phyloP scores from a whole-genome alignment of 2,797 vertebrate species.

The Tympanoctomys barrerae region DNA sequence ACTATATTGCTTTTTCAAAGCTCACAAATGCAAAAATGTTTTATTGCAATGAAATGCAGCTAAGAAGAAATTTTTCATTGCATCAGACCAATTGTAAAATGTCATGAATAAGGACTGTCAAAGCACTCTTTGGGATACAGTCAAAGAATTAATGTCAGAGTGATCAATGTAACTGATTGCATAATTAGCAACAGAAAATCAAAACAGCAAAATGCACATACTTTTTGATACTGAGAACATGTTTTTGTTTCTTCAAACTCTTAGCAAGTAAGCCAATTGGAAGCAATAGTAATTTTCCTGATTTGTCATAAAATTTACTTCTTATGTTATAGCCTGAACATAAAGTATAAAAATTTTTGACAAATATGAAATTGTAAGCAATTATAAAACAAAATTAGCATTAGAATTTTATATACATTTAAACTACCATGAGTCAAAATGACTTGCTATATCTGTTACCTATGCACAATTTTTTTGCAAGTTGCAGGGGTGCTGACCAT shows the following conservation, averaged over 20 bases:
- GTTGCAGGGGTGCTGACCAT: background rate
- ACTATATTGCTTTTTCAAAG: slow-evolving; percentile 40
- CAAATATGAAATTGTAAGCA: background rate
- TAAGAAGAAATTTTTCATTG: slow-evolving; percentile 5
- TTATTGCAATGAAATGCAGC: slow-evolving; percentile 44
- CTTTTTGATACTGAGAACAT: slow-evolving; percentile 15
- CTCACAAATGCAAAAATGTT: background rate
- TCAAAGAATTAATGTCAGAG: slow-evolving; percentile 4
- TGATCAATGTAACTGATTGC: slow-evolving; percentile 33
- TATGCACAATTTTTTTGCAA: background rate
- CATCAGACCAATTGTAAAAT: slow-evolving; percentile 48
- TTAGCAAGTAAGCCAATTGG: slow-evolving; percentile 11
- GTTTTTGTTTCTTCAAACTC: slow-evolving; percentile 53
- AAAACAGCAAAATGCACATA: background rate
- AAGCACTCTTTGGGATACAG: background rate
- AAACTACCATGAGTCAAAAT: background rate
- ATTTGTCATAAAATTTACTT: slow-evolving; percentile 59
- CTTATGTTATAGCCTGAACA: slow-evolving; percentile 13
- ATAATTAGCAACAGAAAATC: slow-evolving; percentile 24
- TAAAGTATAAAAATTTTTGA: background rate
- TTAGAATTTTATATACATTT: background rate
- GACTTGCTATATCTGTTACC: background rate
- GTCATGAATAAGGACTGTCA: slow-evolving; percentile 25
- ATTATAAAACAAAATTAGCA: background rate
- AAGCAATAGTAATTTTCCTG: slow-evolving; percentile 10